Conservation (phyloP, 2,888 invertebrate genomes). For the Rhingia campestris region DNA sequence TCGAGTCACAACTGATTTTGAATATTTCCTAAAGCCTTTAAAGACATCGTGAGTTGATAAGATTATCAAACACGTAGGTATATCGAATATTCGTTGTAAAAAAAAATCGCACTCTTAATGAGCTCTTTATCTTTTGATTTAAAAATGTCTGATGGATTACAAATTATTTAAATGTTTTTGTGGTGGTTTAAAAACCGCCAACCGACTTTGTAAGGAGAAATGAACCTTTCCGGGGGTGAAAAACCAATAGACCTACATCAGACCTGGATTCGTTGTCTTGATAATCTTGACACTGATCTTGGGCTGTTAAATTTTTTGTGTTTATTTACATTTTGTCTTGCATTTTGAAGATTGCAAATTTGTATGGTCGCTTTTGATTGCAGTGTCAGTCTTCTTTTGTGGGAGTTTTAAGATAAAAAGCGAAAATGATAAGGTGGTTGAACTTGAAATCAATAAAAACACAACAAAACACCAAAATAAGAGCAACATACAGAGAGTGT, state of each 20-base stretch:
- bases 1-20: constrained; percentile 23
- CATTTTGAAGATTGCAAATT: constrained; percentile 18
- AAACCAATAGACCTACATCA: not conserved
- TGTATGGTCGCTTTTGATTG: not conserved
- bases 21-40: constrained; percentile 19
- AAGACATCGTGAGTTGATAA: constrained; percentile 52
- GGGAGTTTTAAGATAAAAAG: constrained; percentile 11
- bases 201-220: constrained; percentile 2
- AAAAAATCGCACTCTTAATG: not conserved
- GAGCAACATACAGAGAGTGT: not conserved
- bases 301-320: not conserved
- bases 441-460: constrained; percentile 41
- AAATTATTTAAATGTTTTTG: constrained; percentile 28
- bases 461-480: not conserved
- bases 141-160: constrained; percentile 38
- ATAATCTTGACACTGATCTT: constrained; percentile 2
- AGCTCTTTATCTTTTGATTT: constrained; percentile 35
- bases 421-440: constrained; percentile 5
- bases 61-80: constrained; percentile 39
- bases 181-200: constrained; percentile 7
- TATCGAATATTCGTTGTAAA: not conserved
- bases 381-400: constrained; percentile 14
- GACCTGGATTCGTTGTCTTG: not conserved
- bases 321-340: constrained; percentile 23
- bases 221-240: not conserved